Evolutionary conservation across 2,888 invertebrate genomes (phyloP), one percentile per base, ranked within the genome.

Genomic region (Myopa tessellatipennis): DNA sequence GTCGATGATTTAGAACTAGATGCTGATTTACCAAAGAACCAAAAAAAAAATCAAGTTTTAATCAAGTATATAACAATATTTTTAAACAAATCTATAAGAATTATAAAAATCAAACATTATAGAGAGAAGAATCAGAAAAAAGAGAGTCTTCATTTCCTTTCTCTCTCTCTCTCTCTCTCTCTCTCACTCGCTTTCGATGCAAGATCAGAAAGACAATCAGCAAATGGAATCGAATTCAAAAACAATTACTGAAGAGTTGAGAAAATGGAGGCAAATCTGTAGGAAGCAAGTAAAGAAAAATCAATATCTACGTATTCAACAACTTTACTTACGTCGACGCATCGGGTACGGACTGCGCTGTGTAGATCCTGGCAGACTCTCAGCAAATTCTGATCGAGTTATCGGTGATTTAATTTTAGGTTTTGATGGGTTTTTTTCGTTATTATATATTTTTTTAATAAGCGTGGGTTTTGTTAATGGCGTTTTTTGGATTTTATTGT

Each of bases 331-430:
- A 96, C 96, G 93, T 92, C 95, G 93, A 90, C 96, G 92, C 82
- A 94, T 91, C 83, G 94, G 95, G 90, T 96, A 95, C 77, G 96
- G 95, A 89, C 95, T 95, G 88, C 96, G 93, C 90, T 95, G 95
- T 87, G 93, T 95, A 83, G 95, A 94, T 86, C 95, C 93, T 83
- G 95, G 95, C 90, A 96, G 91, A 90, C 94, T 95, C 91, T 96
- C 96, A 85, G 95, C 95, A 90, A 95, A 95, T 92, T 96, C 95
- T 95, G 90, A 79, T 78, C 74, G 12, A 45, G 79, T 74, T 74
- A 34, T 26, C 73, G 16, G 73, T 74, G 45, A 45, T 45, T 45
- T 45, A 10, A 55, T 75, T 61, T 77, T 78, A 76, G 65, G 71
- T 67, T 77, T 26, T 75, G 18, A 65, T 45, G 76, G 63, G 72